Conservation (phyloP, 2,888 invertebrate species). For the Lasioglossum leucozonium region DNA sequence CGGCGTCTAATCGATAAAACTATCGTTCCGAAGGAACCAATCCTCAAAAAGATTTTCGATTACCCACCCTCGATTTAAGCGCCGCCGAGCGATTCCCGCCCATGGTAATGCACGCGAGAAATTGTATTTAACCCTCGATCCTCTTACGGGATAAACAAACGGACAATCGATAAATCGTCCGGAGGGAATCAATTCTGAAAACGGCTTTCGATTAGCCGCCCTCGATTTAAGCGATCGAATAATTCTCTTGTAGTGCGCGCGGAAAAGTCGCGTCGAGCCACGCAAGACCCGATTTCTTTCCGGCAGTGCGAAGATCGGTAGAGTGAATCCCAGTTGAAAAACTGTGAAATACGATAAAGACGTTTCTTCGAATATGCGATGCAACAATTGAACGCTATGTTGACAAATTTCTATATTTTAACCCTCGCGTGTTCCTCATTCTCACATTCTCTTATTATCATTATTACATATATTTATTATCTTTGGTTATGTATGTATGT, state of each 20-base stretch:
- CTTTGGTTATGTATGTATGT: too few species aligned
- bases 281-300: too few species aligned
- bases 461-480: too few species aligned
- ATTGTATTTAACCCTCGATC: background rate
- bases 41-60: slow-evolving; percentile 2
- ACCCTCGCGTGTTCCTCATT: too few species aligned
- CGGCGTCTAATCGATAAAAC: background rate
- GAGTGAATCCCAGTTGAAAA: too few species aligned
- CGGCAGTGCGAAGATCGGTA: background rate
- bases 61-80: background rate
- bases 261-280: background rate
- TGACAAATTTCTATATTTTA: too few species aligned
- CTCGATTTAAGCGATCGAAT: background rate
- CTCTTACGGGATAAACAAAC: background rate
- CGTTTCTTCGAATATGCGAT: too few species aligned
- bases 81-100: background rate
- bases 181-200: background rate
- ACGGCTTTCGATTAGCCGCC: background rate
- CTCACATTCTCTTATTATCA: too few species aligned
- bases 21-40: background rate
- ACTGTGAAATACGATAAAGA: too few species aligned
- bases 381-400: too few species aligned
- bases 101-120: background rate
- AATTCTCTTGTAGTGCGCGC: background rate
- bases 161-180: background rate